Evolutionary conservation across 2,888 invertebrate species (phyloP).

Genomic region (Agrochola circellaris): DNA sequence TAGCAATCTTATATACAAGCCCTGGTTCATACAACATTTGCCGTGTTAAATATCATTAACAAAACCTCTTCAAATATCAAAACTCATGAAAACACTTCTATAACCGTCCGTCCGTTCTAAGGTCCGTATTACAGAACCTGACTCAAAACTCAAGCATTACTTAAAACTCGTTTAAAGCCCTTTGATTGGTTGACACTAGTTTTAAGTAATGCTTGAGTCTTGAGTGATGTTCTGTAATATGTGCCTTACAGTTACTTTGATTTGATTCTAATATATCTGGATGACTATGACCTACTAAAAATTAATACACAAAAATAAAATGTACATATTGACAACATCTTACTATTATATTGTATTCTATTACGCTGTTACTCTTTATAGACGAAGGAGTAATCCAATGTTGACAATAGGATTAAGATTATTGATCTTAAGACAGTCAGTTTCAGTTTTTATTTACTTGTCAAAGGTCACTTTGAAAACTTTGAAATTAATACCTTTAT

Average conservation of each 20-base stretch:
- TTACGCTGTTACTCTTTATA: background rate
- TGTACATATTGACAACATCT: constrained; percentile 4
- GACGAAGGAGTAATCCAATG: constrained; percentile 26
- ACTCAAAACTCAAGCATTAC: no score
- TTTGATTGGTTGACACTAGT: no score
- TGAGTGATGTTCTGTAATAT: no score
- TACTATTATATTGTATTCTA: background rate
- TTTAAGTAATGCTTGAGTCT: no score
- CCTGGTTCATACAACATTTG: background rate
- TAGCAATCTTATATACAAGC: background rate
- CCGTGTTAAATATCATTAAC: background rate
- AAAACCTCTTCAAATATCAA: background rate
- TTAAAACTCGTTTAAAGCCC: no score
- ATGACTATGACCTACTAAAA: background rate
- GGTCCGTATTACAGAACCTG: no score
- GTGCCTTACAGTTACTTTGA: background rate
- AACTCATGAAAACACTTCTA: background rate
- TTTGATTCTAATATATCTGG: background rate
- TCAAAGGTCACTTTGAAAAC: no score
- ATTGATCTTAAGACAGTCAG: background rate
- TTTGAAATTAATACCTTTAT: background rate
- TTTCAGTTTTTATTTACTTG: background rate
- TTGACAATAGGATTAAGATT: constrained; percentile 26
- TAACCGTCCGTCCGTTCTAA: no score
- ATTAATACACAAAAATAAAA: background rate